Evolutionary conservation across 2,888 invertebrate species (phyloP).

Genomic region (Lasioglossum villosulum): DNA sequence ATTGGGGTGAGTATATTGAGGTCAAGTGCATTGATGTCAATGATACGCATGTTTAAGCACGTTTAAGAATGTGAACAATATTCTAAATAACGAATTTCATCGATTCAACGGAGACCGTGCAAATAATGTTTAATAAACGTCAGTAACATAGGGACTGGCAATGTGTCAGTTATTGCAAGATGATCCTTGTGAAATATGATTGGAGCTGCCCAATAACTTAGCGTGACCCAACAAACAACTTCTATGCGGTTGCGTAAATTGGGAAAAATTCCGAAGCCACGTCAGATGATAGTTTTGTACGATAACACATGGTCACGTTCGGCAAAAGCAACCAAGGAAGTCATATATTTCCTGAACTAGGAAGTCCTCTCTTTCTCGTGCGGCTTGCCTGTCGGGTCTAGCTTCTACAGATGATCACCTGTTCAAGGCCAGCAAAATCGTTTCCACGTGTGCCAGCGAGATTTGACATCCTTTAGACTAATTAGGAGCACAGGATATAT

Average conservation of each 20-base stretch:
- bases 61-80: too few relatives aligned
- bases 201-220: background rate
- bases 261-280: background rate
- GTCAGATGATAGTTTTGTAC: background rate
- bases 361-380: background rate
- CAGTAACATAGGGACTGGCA: background rate
- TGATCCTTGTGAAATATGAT: background rate
- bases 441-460: background rate
- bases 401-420: background rate
- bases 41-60: too few relatives aligned
- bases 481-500: background rate
- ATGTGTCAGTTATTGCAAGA: background rate
- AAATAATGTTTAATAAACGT: too few relatives aligned
- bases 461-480: background rate
- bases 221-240: background rate
- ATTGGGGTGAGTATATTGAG: too few relatives aligned
- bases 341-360: background rate
- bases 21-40: too few relatives aligned
- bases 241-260: background rate
- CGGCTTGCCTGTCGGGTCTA: background rate
- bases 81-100: too few relatives aligned
- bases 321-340: background rate
- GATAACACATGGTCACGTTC: slow-evolving; percentile 5
- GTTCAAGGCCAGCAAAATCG: background rate
- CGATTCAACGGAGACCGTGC: too few relatives aligned